Evolutionary conservation across 2,888 invertebrate species (phyloP), one percentile per base, ranked within the genome.

Genomic region (Drosophila quinaria): DNA sequence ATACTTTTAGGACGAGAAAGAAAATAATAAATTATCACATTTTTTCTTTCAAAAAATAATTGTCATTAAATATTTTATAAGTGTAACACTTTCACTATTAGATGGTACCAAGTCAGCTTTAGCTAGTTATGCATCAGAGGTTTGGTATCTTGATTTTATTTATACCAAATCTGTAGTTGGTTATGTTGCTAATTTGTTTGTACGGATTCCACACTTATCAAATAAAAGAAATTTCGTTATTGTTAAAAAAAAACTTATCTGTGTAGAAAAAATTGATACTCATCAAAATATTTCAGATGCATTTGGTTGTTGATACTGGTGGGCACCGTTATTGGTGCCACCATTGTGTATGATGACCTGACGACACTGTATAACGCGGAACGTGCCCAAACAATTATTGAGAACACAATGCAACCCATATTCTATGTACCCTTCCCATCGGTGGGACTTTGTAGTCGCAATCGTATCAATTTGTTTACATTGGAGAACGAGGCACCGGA

Each of bases 381-480:
- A 5, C 87, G 90, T 4, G 71, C 87, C 1, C 89, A 91, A 35
- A 92, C 92, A 0, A 91, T 90, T 8, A 90, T 92, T 17, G 90
- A 89, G 50, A 87, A 91, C 60, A 89, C 91, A 3, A 89, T 92
- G 52, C 61, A 77, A 37, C 92, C 92, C 0, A 73, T 92, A 1
- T 91, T 90, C 54, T 83, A 67, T 33, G 71, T 91, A 0, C 71
- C 89, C 1, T 92, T 91, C 63, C 93, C 92, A 4, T 87, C 92
- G 4, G 80, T 92, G 42, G 92, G 85, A 17, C 61, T 92, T 11
- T 92, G 92, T 63, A 74, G 87, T 3, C 80, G 81, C 4, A 90
- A 90, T 75, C 90, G 92, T 35, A 69, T 92, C 62, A 87, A 92
- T 74, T 88, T 87, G 90, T 61, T 39, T 0, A 81, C 72, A 33